phyloP scores from a whole-genome alignment of 2,888 invertebrate species.

The Smittia aterrima region DNA sequence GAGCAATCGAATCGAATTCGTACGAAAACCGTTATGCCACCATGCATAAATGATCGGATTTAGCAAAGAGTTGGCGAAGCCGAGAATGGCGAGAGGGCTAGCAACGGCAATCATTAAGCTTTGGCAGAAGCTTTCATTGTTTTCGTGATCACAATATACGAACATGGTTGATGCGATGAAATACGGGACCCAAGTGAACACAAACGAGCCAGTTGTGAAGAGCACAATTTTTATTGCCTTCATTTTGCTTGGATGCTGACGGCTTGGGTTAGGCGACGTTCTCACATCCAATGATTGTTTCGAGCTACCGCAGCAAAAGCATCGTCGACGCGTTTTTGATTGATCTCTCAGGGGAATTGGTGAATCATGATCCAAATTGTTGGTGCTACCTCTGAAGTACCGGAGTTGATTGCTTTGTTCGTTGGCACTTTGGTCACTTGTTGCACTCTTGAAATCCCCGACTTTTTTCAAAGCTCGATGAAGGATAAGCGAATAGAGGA shows the following conservation, averaged over 20 bases:
- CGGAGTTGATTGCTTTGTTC: too few species aligned
- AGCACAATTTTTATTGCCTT: constrained; percentile 63
- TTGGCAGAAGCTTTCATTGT: constrained; percentile 55
- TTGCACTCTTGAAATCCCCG: constrained; percentile 54
- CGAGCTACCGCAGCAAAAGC: constrained; percentile 22
- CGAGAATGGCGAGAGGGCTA: constrained; percentile 61
- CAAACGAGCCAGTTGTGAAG: constrained; percentile 61
- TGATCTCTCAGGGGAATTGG: background rate
- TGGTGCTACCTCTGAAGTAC: constrained; percentile 44
- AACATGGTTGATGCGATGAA: constrained; percentile 60
- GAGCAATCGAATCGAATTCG: constrained; percentile 54
- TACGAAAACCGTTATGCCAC: constrained; percentile 69
- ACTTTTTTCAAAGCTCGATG: constrained; percentile 60
- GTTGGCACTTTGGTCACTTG: constrained; percentile 48
- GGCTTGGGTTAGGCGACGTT: background rate
- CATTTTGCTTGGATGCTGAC: constrained; percentile 57
- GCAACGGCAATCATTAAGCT: constrained; percentile 57
- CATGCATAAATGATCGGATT: constrained; percentile 68
- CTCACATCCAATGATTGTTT: constrained; percentile 40
- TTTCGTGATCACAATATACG: constrained; percentile 57
- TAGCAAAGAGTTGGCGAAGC: constrained; percentile 61
- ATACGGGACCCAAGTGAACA: constrained; percentile 63
- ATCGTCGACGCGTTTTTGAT: constrained; percentile 10
- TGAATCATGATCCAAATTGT: constrained; percentile 8
- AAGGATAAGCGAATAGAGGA: constrained; percentile 61